Percentiles rank a stretch among this genome's conserved stretches.
phyloP scores from a whole-genome alignment of 2,888 invertebrate genomes.

The Liodrosophila aerea region DNA sequence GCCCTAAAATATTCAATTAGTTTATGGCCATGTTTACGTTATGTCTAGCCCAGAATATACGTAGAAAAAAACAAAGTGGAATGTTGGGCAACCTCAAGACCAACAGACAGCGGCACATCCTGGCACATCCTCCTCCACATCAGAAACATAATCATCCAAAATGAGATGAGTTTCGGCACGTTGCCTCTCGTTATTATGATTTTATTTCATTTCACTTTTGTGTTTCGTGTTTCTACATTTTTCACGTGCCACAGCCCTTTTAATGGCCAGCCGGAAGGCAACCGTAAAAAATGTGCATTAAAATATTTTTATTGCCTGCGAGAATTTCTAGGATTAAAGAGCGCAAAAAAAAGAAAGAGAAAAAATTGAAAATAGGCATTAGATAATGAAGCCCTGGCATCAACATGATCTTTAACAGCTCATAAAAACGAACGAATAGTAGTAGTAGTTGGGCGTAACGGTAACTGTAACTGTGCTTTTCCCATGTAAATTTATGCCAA shows the following conservation, averaged over 20 bases:
- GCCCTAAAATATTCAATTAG: constrained; percentile 75
- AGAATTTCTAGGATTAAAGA: constrained; percentile 51
- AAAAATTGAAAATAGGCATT: constrained; percentile 69
- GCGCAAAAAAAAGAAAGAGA: constrained; percentile 1
- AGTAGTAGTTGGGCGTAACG: background rate
- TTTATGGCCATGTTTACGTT: constrained; percentile 67
- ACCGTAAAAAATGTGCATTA: constrained; percentile 64
- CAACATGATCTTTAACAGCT: constrained; percentile 54
- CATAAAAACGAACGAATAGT: constrained; percentile 51
- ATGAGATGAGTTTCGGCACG: constrained; percentile 51
- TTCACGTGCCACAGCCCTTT: constrained; percentile 62
- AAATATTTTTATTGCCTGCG: constrained; percentile 70
- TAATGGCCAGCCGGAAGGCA: constrained; percentile 55
- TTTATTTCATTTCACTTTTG: constrained; percentile 38
- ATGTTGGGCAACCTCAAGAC: constrained; percentile 15
- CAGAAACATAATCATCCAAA: constrained; percentile 50
- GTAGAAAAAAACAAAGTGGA: no score
- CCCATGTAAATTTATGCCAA: constrained; percentile 26
- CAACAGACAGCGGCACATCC: background rate
- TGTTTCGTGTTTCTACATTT: constrained; percentile 28
- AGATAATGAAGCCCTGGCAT: constrained; percentile 54
- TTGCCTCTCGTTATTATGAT: constrained; percentile 55
- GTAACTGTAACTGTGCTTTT: constrained; percentile 21
- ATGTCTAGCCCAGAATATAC: constrained; percentile 22
- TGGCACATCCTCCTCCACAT: constrained; percentile 3